These are phyloP conservation scores for Tridacna crocea DNA, from an alignment of 2,888 invertebrate species.

Conservation along the genomic window DNA sequence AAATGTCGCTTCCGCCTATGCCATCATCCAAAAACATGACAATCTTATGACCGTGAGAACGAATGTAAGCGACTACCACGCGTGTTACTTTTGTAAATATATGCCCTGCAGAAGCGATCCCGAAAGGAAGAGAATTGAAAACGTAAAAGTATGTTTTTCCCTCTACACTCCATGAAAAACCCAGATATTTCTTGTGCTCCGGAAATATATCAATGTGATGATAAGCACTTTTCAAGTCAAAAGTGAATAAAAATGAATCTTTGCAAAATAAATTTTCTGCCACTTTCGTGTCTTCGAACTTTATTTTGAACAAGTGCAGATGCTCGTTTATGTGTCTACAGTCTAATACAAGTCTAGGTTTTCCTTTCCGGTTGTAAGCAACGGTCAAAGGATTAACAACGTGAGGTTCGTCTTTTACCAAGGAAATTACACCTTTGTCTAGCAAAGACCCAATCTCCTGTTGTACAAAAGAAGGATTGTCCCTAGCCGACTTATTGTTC, in stretches of 20 bases:
- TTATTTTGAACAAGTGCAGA: constrained; percentile 31
- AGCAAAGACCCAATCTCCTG: constrained; percentile 26
- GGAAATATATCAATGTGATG: constrained; percentile 29
- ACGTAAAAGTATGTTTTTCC: background rate
- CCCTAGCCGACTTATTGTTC: constrained; percentile 39
- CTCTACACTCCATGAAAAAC: constrained; percentile 25
- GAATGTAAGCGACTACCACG: constrained; percentile 1
- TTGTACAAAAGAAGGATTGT: constrained; percentile 32
- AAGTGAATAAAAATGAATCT: constrained; percentile 25
- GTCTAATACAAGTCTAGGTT: constrained; percentile 41
- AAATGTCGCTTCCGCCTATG: constrained; percentile 7
- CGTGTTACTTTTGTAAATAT: constrained; percentile 18
- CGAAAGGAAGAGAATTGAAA: constrained; percentile 30
- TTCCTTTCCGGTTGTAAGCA: constrained; percentile 20
- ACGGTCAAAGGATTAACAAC: constrained; percentile 43
- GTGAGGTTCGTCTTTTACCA: constrained; percentile 14
- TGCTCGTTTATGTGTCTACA: constrained; percentile 33
- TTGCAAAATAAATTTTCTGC: constrained; percentile 22
- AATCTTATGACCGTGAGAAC: constrained; percentile 14
- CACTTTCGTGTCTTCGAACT: constrained; percentile 31
- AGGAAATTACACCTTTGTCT: constrained; percentile 23
- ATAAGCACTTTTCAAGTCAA: constrained; percentile 33
- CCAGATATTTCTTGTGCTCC: constrained; percentile 26
- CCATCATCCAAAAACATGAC: constrained; percentile 20
- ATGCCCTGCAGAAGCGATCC: constrained; percentile 23